Base-by-base conservation (phyloP, 2,113 vertebrate genomes). In the Psammodynastes pulverulentus region DNA sequence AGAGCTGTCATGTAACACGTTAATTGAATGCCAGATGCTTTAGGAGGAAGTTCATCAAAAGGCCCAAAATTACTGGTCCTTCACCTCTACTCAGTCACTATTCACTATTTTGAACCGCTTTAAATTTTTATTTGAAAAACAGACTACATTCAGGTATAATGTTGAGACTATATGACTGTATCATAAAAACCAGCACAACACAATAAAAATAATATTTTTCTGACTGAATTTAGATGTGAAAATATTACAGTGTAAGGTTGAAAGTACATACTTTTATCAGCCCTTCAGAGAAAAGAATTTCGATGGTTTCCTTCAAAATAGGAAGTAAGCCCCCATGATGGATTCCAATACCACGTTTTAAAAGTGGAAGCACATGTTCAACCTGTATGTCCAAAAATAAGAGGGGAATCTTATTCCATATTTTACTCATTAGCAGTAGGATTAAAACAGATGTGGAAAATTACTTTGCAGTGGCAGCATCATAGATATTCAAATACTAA, bases 281-380 rank as follows among this genome's bases (percentile, higher is more conserved):
- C 84, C 99, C 99, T 96, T 99, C 99, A 87, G 99, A 99, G 97
- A 99, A 99, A 6, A 99, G 98, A 93, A 99, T 99, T 98, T 99
- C 99, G 86, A 99, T 99, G 13, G 99, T 99, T 96, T 99, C 99
- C 94, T 99, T 99, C 87, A 99, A 98, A 96, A 99, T 99, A 95
- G 99, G 99, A 95, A 99, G 98, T 24, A 99, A 98, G 17, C 99
- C 99, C 0, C 99, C 99, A 0, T 99, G 99, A 89, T 99, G 99
- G 96, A 99, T 99, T 53, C 99, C 99, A 92, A 99, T 98, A 3
- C 99, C 99, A 92, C 99, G 97, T 94, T 99, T 99, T 95, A 99
- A 95, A 95, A 99, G 98, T 7, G 99, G 99, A 94, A 99, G 97
- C 23, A 98, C 98, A 23, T 98, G 98, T 89, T 98, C 98, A 91